Evolutionary conservation across 2,113 vertebrate species (phyloP), one percentile per base, ranked within the genome.

Genomic region (Marmota flaviventris): DNA sequence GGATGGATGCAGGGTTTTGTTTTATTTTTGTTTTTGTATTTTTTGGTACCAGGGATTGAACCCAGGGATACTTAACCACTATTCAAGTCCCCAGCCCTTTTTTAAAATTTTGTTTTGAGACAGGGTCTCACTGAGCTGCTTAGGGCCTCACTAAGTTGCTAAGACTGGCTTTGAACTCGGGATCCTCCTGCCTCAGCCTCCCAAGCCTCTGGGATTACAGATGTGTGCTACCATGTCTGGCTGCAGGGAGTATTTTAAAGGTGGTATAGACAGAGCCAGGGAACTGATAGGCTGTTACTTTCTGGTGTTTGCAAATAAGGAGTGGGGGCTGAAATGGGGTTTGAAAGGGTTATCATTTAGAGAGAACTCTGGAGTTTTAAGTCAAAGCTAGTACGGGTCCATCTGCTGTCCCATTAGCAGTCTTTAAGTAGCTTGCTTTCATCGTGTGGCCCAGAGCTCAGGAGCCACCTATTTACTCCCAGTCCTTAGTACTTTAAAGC

Each of bases 361-460:
- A 89, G 45, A 93, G 18, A 45, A 67, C 24, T 37, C 53, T 78
- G 24, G 34, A 58, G 8, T 89, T 87, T 84, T 61, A 91, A 88
- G 25, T 85, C 91, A 92, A 91, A 42, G 58, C 34, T 17, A 29
- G 37, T 6, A 22, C 27, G 56, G 27, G n/a, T 42, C 37, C 53
- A 58, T 13, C 34, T 27, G 22, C 72, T 20, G 48, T 45, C 65
- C 67, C 73, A 32, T 63, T 53, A n/a, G 67, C 22, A 79, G 37
- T 58, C 48, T 45, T 24, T 73, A 76, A 56, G 65, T 85, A 92
- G 42, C 56, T 89, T 72, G 61, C 45, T 39, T 27, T 48, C n/a
- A 85, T 14, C 70, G 8, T 89, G 48, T 65, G 25, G 25, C 1
- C 48, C 22, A n/a, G 37, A 45, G 56, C 25, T 53, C 24, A 90